Base-by-base conservation (phyloP, 1,140 invertebrate genomes). In the Aphidius ervi region DNA sequence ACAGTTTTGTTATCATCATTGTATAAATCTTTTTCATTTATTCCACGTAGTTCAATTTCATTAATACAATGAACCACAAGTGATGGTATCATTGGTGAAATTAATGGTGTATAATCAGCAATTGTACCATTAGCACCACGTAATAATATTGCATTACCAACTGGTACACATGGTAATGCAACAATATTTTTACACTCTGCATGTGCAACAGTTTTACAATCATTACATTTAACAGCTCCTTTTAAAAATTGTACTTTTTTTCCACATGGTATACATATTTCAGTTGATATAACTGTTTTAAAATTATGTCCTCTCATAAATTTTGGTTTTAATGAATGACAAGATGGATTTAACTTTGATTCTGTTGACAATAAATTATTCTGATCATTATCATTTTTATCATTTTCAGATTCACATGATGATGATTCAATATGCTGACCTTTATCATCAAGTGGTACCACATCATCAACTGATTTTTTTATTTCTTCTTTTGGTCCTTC, bases 11-110 rank as follows among this genome's bases (percentile, higher is more conserved):
- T 84, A 56, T 96, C 85, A 3, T 31, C 23, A 31, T 31, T 31
- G 77, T 99, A 99, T 0, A 99, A 80, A 3, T 96, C 97, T 41
- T 91, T 85, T 81, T 95, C 92, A 6, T 76, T 84, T 9, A 98
- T 79, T 2, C 89, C 95, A 41, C 93, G 80, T 4, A 86, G 81
- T 82, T 98, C 96, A 42, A 99, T 86, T 78, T 97, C 95, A 69
- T 94, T 94, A 7, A 97, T 86, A 74, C 95, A 98, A 74, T 98
- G 94, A 47, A 98, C 89, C 63, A 99, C 84, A 1, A 98, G 72
- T 3, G 92, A 89, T 6, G 97, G 97, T 48, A 99, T 89, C 90
- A 96, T 94, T 3, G 97, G 97, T 31, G 90, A 81, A 5, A 85
- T 84, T 46, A 80, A 78, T 9, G 94, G 93, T 0, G 89, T 87